These are phyloP conservation scores for Chrysopa pallens DNA, from an alignment of 1,140 invertebrate species.

Conservation along the genomic window DNA sequence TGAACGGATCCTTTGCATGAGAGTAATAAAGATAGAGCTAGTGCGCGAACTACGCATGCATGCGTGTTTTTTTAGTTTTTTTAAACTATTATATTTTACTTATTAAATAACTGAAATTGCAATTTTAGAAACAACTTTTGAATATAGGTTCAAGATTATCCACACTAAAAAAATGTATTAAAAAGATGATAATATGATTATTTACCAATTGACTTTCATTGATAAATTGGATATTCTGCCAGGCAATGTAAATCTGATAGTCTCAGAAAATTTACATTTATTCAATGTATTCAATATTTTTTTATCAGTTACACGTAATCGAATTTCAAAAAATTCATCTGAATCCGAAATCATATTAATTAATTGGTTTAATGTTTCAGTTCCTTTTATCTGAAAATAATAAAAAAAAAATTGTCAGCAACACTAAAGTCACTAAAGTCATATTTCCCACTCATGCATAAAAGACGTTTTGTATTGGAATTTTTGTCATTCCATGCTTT, in stretches of 20 bases:
- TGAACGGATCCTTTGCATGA: too few species aligned
- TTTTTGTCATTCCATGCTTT: background rate
- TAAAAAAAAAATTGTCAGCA: too few species aligned
- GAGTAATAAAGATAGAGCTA: too few species aligned
- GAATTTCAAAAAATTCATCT: slow-evolving; percentile 36
- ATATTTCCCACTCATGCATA: background rate
- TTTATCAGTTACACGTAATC: slow-evolving; percentile 36
- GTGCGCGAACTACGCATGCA: too few species aligned
- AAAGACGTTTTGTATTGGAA: background rate
- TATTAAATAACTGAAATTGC: too few species aligned
- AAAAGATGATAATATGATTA: slow-evolving; percentile 2
- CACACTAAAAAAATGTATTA: too few species aligned
- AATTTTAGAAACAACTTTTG: too few species aligned
- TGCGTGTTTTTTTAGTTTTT: too few species aligned
- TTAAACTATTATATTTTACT: too few species aligned
- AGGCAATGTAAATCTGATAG: slow-evolving; percentile 34
- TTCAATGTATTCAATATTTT: slow-evolving; percentile 38
- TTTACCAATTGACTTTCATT: slow-evolving; percentile 45
- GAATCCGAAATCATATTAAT: slow-evolving; percentile 27
- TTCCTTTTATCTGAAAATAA: slow-evolving; percentile 20
- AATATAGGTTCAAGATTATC: too few species aligned
- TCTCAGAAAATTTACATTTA: slow-evolving; percentile 25
- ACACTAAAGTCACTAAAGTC: background rate
- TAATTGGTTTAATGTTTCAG: slow-evolving; percentile 22
- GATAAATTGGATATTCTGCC: slow-evolving; percentile 35